phyloP scores from a whole-genome alignment of 2,797 vertebrate species.

The Pteropus rufus region DNA sequence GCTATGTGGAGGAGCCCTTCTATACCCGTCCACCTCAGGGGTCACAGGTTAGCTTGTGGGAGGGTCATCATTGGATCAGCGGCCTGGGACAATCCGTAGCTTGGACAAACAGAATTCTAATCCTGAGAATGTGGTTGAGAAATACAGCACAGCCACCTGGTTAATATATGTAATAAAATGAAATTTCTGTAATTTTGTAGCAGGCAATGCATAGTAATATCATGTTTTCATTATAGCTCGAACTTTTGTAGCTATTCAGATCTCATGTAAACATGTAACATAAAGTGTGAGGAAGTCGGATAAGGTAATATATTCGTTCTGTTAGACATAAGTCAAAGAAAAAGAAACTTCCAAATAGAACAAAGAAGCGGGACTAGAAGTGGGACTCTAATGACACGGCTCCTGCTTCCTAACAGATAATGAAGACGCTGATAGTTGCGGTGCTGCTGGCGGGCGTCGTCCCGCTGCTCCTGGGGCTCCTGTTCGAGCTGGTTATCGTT shows the following conservation, averaged over 20 bases:
- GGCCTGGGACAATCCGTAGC: not conserved
- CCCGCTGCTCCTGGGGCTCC: constrained; percentile 93
- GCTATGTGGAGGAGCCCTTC: not conserved
- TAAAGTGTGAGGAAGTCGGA: not conserved
- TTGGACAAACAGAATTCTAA: not conserved
- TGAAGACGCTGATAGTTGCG: constrained; percentile 97
- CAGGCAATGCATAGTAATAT: not conserved
- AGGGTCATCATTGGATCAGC: not conserved
- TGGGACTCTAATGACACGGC: not conserved
- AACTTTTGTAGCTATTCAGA: not conserved
- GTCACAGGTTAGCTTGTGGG: not conserved
- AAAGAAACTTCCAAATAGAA: not conserved
- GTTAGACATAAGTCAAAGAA: not conserved
- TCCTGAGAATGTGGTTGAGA: not conserved
- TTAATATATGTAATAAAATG: not conserved
- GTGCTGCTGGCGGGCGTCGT: constrained; percentile 95
- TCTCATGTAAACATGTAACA: not conserved
- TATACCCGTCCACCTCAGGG: not conserved
- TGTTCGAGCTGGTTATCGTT: constrained; percentile 98
- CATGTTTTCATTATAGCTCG: not conserved
- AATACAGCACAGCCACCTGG: not conserved
- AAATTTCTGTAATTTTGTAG: not conserved
- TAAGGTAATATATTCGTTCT: not conserved
- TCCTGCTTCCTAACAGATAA: constrained; percentile 84
- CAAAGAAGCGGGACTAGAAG: not conserved